These are phyloP conservation scores for Phaenicophaeus curvirostris DNA, from an alignment of 2,797 vertebrate genomes.

Conservation along the genomic window DNA sequence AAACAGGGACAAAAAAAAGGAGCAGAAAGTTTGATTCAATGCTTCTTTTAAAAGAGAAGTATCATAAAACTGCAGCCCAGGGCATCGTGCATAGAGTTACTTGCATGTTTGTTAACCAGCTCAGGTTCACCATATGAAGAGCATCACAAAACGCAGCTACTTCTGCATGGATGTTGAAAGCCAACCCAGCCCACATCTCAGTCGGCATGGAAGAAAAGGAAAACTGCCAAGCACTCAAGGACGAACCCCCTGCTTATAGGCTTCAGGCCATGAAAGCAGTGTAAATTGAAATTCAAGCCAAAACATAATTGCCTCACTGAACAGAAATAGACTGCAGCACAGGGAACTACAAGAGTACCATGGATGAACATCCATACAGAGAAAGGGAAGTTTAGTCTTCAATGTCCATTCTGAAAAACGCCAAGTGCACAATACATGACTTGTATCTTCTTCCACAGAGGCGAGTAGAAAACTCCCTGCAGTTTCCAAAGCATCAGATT, in stretches of 20 bases:
- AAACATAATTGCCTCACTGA: slow-evolving; percentile 23
- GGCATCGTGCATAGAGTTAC: background rate
- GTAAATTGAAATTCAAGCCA: slow-evolving; percentile 29
- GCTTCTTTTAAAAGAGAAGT: background rate
- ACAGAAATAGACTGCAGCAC: background rate
- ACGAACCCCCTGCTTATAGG: slow-evolving; percentile 37
- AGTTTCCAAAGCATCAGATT: background rate
- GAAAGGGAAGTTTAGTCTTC: background rate
- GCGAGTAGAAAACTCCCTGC: background rate
- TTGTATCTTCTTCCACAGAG: background rate
- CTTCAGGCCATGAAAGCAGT: slow-evolving; percentile 34
- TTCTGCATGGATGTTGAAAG: background rate
- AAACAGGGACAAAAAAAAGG: background rate
- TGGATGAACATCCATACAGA: background rate
- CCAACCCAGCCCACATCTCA: slow-evolving; percentile 5
- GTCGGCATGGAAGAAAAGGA: background rate
- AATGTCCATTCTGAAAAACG: background rate
- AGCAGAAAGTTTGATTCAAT: background rate
- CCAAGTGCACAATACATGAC: background rate
- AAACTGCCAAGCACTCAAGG: slow-evolving; percentile 37
- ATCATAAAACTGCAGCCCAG: background rate
- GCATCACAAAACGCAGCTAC: background rate
- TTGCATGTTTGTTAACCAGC: background rate
- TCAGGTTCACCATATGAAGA: background rate
- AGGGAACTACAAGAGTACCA: background rate